These are phyloP conservation scores for Helogale parvula DNA, from an alignment of 2,113 vertebrate species.

Conservation along the genomic window DNA sequence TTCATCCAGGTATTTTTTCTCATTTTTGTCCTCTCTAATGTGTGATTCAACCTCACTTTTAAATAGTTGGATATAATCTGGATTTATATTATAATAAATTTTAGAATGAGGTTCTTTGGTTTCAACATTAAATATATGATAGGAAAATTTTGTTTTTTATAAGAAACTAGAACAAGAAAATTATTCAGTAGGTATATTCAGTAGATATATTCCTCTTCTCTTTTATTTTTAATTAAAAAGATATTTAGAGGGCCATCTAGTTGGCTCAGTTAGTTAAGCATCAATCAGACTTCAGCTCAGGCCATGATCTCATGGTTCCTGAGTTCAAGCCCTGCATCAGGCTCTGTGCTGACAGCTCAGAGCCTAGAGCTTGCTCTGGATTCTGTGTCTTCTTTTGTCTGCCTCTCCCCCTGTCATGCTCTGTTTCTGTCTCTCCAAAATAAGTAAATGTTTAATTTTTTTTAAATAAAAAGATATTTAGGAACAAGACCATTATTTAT, in stretches of 20 bases:
- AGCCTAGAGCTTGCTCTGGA: too few species aligned
- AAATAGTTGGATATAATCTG: background rate
- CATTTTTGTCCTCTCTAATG: background rate
- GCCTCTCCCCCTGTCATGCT: too few species aligned
- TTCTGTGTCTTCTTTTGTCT: too few species aligned
- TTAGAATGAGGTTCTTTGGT: constrained; percentile 31
- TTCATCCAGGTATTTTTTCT: background rate
- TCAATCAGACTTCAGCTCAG: too few species aligned
- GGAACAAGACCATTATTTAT: background rate
- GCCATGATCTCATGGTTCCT: too few species aligned
- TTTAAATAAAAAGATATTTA: background rate
- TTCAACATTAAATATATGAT: background rate
- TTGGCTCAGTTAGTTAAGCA: too few species aligned
- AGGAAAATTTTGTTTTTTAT: constrained; percentile 12
- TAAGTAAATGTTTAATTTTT: too few species aligned
- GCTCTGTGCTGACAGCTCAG: too few species aligned
- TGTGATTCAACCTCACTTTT: background rate
- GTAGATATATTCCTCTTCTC: background rate
- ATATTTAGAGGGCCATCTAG: background rate
- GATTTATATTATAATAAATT: constrained; percentile 15
- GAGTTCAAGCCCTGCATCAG: too few species aligned
- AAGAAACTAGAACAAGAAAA: background rate
- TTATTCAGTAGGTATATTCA: background rate
- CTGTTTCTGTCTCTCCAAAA: too few species aligned
- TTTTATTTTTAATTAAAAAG: background rate